phyloP scores from a whole-genome alignment of 2,113 vertebrate species.

The Aspiorhynchus laticeps region DNA sequence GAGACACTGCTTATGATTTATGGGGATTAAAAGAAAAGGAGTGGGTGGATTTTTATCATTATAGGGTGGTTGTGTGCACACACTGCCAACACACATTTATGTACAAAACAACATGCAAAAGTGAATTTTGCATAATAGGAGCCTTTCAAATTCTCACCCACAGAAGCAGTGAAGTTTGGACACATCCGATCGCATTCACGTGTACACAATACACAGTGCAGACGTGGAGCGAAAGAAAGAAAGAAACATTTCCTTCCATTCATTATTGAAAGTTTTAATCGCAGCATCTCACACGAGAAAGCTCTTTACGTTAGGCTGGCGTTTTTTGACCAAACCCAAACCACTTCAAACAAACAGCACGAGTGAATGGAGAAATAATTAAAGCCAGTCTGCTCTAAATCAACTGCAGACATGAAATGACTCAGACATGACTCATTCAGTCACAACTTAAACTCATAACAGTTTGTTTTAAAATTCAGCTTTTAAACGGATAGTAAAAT shows the following conservation, averaged over 20 bases:
- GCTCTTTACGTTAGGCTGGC: background rate
- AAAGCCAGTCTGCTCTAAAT: slow-evolving; percentile 10
- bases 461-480: background rate
- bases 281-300: slow-evolving; percentile 35
- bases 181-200: background rate
- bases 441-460: background rate
- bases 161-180: background rate
- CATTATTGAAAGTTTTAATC: slow-evolving; percentile 52
- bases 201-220: slow-evolving; percentile 38
- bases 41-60: no score
- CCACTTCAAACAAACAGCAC: slow-evolving; percentile 28
- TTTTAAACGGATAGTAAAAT: background rate
- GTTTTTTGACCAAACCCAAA: slow-evolving; percentile 12
- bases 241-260: slow-evolving; percentile 59
- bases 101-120: no score
- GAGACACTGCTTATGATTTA: no score
- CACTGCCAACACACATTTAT: no score
- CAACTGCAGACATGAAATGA: background rate
- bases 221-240: slow-evolving; percentile 42
- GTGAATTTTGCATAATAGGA: no score
- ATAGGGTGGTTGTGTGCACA: no score
- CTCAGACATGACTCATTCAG: background rate
- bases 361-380: slow-evolving; percentile 7
- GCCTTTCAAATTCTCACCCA: background rate
- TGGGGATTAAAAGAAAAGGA: no score